Base-by-base conservation (phyloP, 2,113 vertebrate genomes). In the Syngnathoides biaculeatus region DNA sequence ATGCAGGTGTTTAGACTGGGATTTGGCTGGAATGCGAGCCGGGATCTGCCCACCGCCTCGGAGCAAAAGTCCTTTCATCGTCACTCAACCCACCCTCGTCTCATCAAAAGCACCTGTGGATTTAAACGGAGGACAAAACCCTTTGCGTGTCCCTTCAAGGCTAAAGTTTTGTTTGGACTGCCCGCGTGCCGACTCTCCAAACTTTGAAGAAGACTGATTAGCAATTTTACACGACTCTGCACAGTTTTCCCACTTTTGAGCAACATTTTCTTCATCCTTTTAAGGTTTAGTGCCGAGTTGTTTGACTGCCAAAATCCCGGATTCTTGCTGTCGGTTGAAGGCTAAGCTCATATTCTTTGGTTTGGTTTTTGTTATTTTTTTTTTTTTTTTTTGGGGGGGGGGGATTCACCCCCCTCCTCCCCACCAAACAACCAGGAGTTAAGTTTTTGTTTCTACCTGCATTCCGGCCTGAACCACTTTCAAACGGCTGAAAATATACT, bases 1-100 rank as follows among this genome's bases (percentile, higher is more conserved):
- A 65, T 84, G 82, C 88, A 87, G 86, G 85, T 89, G 88, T 88
- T 89, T 87, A 84, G 86, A 84, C 88, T 87, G 80, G 83, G 82
- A 84, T 83, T 66, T 52, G 61, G 60, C 73, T 65, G 83, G 86
- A 87, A 89, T 88, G 85, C 77, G 74, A 79, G 64, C 83, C 59
- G 61, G 40, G 78, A 74, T 79, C 73, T 63, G 75, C 35, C 72
- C 30, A 60, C 57, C 43, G 68, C 52, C 3, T 14, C 13, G 35
- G 65, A 85, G 40, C 79, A 81, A 77, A 69, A 71, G 72, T 3
- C 67, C 72, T 73, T 72, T 81, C 77, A 68, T 55, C 52, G 10
- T 81, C 79, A 73, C 47, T 84, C 77, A 69, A 60, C 52, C 8
- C 8, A 13, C 72, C 48, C 48, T 10, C 72, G 27, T 68, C 73